Percentiles rank a stretch among this genome's conserved stretches.
Evolutionary conservation across 2,113 vertebrate genomes (phyloP).

Genomic region (Sinocyclocheilus anshuiensis): DNA sequence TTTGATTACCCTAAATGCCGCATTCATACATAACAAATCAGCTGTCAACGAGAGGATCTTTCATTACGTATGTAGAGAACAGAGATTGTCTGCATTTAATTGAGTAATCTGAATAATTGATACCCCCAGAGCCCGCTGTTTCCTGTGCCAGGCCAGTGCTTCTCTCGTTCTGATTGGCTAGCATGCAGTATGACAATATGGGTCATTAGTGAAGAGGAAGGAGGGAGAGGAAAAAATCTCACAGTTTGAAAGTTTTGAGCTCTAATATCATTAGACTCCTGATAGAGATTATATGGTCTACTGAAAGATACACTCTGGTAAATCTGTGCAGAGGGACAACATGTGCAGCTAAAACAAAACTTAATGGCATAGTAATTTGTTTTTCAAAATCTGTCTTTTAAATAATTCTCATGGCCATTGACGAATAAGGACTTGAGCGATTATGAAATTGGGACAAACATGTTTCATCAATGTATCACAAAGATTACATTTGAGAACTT

Average conservation of each 20-base stretch:
- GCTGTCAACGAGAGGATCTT: background rate
- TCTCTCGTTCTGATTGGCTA: conserved; percentile 49
- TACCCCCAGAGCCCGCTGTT: conserved; percentile 40
- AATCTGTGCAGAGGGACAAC: no score
- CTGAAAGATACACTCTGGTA: no score
- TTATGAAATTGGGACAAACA: no score
- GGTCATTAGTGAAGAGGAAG: background rate
- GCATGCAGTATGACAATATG: conserved; percentile 35
- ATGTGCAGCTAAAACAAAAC: no score
- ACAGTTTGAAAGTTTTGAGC: background rate
- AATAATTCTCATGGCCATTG: no score
- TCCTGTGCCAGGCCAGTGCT: conserved; percentile 48
- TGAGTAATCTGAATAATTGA: conserved; percentile 61
- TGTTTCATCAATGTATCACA: no score
- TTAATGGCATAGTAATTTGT: no score
- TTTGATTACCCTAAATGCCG: background rate
- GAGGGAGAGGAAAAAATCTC: background rate
- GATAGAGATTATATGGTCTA: background rate
- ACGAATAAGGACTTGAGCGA: no score
- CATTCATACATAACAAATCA: conserved; percentile 17
- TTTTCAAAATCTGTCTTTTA: no score
- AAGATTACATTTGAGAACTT: no score
- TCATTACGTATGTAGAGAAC: conserved; percentile 50
- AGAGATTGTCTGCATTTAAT: conserved; percentile 17
- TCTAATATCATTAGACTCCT: background rate